A percentile compares a stretch with the other conserved stretches of the same genome.
Evolutionary conservation across 2,797 vertebrate species (phyloP).

Genomic region (Babyrousa celebensis): DNA sequence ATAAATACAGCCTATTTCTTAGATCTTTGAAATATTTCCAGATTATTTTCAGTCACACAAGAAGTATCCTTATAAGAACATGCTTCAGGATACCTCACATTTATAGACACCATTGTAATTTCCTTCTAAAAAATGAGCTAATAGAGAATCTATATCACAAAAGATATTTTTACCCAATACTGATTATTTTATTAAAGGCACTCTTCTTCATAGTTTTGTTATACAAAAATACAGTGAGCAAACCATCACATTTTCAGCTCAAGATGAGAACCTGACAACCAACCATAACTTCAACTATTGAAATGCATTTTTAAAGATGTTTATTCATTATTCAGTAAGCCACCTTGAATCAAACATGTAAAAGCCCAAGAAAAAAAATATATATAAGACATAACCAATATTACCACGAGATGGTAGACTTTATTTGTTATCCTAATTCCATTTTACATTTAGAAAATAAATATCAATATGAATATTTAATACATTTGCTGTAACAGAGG

Average conservation of each 20-base stretch:
- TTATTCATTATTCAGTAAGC: conserved; percentile 89
- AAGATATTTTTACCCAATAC: conserved; percentile 68
- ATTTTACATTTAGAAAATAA: conserved; percentile 91
- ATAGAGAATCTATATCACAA: not conserved
- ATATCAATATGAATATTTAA: conserved; percentile 91
- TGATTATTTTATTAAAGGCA: conserved; percentile 67
- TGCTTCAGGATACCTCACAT: conserved; percentile 63
- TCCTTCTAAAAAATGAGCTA: conserved; percentile 48
- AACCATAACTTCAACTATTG: conserved; percentile 77
- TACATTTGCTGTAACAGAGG: conserved; percentile 81
- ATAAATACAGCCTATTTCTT: conserved; percentile 48
- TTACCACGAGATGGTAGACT: conserved; percentile 88
- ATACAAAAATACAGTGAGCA: conserved; percentile 62
- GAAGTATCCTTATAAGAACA: conserved; percentile 20
- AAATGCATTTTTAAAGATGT: conserved; percentile 87
- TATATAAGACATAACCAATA: conserved; percentile 85
- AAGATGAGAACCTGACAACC: conserved; percentile 71
- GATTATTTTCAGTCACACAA: conserved; percentile 49
- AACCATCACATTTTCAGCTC: conserved; percentile 75
- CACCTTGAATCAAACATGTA: conserved; percentile 88
- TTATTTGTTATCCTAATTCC: conserved; percentile 88
- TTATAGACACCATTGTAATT: conserved; percentile 51
- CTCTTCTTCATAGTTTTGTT: conserved; percentile 56
- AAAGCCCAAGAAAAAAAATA: conserved; percentile 85
- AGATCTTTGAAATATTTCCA: conserved; percentile 54